Evolutionary conservation across 1,140 invertebrate species (phyloP).

Genomic region (Pogonomyrmex barbatus): DNA sequence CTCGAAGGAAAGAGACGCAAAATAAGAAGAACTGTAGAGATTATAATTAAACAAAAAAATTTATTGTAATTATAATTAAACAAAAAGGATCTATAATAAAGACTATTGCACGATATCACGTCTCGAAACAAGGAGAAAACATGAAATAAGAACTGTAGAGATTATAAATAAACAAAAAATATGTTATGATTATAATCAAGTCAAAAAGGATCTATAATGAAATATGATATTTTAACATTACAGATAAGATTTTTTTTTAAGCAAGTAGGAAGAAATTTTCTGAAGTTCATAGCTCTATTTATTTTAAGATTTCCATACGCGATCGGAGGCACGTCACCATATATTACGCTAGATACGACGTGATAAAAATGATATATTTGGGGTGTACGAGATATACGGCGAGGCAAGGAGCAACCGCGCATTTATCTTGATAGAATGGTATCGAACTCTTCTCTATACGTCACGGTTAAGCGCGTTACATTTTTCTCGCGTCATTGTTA

Average conservation of each 20-base stretch:
- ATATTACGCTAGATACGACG: constrained; percentile 7
- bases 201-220: not conserved
- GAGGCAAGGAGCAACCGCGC: constrained; percentile 31
- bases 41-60: not conserved
- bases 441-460: constrained; percentile 51
- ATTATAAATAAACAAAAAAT: not conserved
- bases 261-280: not conserved
- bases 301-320: not conserved
- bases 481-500: constrained; percentile 57
- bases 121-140: not conserved
- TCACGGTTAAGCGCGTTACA: constrained; percentile 54
- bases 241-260: not conserved
- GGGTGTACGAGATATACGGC: constrained; percentile 24
- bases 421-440: constrained; percentile 53
- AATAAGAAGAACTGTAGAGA: not conserved
- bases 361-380: constrained; percentile 55
- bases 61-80: not conserved
- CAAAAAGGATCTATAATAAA: not conserved
- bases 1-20: not conserved
- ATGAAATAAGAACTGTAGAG: not conserved
- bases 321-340: not conserved
- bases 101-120: not conserved
- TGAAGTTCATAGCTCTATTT: not conserved
- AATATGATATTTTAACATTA: not conserved
- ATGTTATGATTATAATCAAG: not conserved